These are phyloP conservation scores for Leucania comma DNA, from an alignment of 2,888 invertebrate genomes.

Conservation along the genomic window DNA sequence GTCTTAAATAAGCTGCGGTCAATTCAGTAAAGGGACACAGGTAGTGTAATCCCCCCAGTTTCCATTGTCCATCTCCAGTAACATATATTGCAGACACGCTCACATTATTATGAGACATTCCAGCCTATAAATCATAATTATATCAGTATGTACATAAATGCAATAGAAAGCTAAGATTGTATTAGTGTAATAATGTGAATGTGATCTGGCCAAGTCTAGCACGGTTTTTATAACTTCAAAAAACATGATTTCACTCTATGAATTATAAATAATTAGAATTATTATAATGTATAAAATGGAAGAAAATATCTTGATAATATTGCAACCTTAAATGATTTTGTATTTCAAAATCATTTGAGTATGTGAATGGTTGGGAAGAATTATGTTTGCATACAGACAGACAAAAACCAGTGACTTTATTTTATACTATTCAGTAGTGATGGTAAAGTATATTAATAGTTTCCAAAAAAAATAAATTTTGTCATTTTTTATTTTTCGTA, in stretches of 20 bases:
- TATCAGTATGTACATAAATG: neutral
- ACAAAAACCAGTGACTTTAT: neutral
- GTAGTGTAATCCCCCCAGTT: constrained; percentile 96
- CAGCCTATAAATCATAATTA: constrained; percentile 87
- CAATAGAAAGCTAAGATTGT: neutral
- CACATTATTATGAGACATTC: constrained; percentile 96
- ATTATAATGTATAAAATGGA: no score
- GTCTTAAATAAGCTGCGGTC: constrained; percentile 92
- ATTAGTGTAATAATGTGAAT: neutral
- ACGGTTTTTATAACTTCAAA: neutral
- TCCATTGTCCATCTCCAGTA: constrained; percentile 96
- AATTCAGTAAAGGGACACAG: constrained; percentile 93
- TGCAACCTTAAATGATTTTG: no score
- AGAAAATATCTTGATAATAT: neutral
- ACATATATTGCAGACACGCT: constrained; percentile 95
- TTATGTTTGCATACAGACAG: neutral
- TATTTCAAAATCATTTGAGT: neutral
- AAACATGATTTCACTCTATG: no score
- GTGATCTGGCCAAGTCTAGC: neutral
- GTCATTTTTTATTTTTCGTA: no score
- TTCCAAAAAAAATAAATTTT: no score
- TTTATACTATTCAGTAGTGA: neutral
- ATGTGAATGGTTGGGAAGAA: no score
- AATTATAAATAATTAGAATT: neutral
- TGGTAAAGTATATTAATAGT: no score